These are phyloP conservation scores for Gambelia wislizenii DNA, from an alignment of 2,797 vertebrate genomes.

Conservation along the genomic window DNA sequence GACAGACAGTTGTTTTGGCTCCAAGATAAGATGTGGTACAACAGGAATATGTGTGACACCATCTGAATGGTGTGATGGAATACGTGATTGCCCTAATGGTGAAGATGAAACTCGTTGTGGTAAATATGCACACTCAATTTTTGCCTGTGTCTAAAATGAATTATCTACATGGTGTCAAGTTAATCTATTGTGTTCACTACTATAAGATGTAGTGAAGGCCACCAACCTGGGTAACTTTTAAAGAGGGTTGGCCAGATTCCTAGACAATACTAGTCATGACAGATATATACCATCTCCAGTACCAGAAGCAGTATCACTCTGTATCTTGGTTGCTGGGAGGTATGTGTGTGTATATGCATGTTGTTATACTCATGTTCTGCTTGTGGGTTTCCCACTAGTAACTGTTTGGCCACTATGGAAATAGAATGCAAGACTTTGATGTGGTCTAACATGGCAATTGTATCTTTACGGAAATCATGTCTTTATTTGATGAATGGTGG, in stretches of 20 bases:
- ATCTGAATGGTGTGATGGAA: constrained; percentile 87
- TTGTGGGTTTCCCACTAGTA: background rate
- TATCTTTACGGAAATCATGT: too few species aligned
- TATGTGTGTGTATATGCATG: too few species aligned
- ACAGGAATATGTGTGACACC: constrained; percentile 76
- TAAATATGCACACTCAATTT: constrained; percentile 69
- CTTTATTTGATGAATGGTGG: too few species aligned
- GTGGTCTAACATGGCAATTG: too few species aligned
- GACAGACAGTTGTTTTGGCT: constrained; percentile 68
- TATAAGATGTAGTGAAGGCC: background rate
- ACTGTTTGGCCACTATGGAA: too few species aligned
- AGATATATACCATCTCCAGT: background rate
- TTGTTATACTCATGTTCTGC: background rate
- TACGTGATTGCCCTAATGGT: constrained; percentile 80
- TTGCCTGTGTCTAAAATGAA: background rate
- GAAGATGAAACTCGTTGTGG: constrained; percentile 89
- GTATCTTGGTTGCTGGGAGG: background rate
- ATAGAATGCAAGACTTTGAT: too few species aligned
- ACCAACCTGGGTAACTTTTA: background rate
- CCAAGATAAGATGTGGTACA: constrained; percentile 80
- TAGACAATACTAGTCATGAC: background rate
- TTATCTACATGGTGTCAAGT: background rate
- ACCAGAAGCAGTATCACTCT: background rate
- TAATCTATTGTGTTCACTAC: background rate
- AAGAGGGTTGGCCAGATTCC: background rate